Percentiles rank a stretch among this genome's conserved stretches.
phyloP scores from a whole-genome alignment of 2,888 invertebrate genomes.

The Mythimna pallens region DNA sequence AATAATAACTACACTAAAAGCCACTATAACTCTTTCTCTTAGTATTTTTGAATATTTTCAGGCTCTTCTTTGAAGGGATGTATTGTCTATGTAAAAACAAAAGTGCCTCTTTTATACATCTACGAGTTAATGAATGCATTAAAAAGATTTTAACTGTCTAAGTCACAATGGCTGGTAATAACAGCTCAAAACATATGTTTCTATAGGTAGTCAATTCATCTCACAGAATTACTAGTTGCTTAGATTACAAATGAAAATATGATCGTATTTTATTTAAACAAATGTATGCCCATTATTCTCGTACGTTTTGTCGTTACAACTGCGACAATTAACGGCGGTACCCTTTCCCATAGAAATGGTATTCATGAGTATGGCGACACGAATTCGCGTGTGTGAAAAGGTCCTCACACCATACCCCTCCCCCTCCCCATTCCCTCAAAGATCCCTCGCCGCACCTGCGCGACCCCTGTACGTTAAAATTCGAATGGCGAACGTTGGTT shows the following conservation, averaged over 20 bases:
- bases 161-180: constrained; percentile 11
- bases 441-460: constrained; percentile 45
- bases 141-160: not conserved
- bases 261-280: not conserved
- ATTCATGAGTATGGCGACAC: constrained; percentile 19
- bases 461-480: constrained; percentile 11
- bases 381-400: constrained; percentile 46
- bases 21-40: no score
- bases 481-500: not conserved
- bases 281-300: not conserved
- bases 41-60: not conserved
- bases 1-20: no score
- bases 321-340: constrained; percentile 18
- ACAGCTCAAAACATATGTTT: constrained; percentile 11
- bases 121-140: not conserved
- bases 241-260: constrained; percentile 3
- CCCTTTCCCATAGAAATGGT: constrained; percentile 18
- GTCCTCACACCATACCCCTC: constrained; percentile 42
- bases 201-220: not conserved
- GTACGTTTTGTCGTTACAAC: no score
- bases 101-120: not conserved
- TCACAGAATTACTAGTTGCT: constrained; percentile 2
- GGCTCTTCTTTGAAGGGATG: not conserved
- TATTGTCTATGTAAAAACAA: not conserved
- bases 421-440: constrained; percentile 13